phyloP scores from a whole-genome alignment of 2,888 invertebrate species.

The Cryptus viduatorius region DNA sequence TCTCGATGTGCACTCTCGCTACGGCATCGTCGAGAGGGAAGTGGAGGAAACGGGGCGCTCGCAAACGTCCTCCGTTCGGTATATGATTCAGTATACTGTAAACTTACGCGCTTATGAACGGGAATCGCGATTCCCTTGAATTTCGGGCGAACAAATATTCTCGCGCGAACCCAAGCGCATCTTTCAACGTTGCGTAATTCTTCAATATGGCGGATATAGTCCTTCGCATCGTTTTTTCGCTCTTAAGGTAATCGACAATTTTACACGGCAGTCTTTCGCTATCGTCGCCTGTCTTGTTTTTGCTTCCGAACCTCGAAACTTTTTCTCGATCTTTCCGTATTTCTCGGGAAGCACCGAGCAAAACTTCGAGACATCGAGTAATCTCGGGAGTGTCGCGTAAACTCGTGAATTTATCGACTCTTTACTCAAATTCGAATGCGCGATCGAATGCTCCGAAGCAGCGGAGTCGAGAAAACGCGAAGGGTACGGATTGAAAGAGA shows the following conservation, averaged over 20 bases:
- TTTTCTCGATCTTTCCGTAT: slow-evolving; percentile 31
- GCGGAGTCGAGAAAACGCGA: slow-evolving; percentile 12
- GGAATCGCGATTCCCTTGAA: neutral
- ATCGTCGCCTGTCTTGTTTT: slow-evolving; percentile 3
- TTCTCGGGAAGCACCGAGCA: slow-evolving; percentile 25
- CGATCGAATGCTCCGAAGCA: neutral
- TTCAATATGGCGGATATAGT: slow-evolving; percentile 30
- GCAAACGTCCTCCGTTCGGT: slow-evolving; percentile 26
- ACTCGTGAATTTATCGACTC: slow-evolving; percentile 69
- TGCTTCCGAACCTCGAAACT: slow-evolving; percentile 10
- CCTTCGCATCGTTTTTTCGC: neutral
- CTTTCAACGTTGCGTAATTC: slow-evolving; percentile 62
- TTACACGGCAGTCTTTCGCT: slow-evolving; percentile 33
- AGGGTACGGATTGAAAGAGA: slow-evolving; percentile 26
- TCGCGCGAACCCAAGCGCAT: slow-evolving; percentile 43
- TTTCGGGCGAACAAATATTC: neutral
- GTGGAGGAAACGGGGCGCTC: slow-evolving; percentile 45
- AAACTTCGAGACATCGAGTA: slow-evolving; percentile 21
- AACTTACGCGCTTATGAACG: neutral
- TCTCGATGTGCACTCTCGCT: slow-evolving; percentile 33
- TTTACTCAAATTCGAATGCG: neutral
- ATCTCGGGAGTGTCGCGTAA: slow-evolving; percentile 66
- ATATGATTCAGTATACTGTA: slow-evolving; percentile 6
- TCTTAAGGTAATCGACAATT: slow-evolving; percentile 11
- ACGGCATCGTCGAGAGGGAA: slow-evolving; percentile 69